Evolutionary conservation across 2,113 vertebrate species (phyloP), one percentile per base, ranked within the genome.

Genomic region (Junco hyemalis): DNA sequence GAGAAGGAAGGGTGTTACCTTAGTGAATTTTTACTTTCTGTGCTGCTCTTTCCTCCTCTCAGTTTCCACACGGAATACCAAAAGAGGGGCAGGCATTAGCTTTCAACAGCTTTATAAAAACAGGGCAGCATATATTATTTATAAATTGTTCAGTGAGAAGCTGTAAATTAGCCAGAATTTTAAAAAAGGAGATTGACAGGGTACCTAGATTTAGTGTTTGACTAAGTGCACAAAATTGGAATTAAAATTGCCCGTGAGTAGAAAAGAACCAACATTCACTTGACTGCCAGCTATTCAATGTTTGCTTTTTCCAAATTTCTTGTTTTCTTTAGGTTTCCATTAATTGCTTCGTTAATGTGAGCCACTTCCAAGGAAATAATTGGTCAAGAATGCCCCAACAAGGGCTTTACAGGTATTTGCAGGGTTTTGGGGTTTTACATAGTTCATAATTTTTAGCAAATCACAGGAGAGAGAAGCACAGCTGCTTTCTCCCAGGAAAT

Each of bases 311-410:
- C 53, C 45, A 74, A 59, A 88, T 90, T 71, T 71, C 51, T 70
- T 84, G 60, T 71, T 96, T 95, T 86, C 81, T 92, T 93, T 59
- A 91, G 23, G 31, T 91, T 93, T 83, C 36, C 50, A 60, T 81
- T 90, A 88, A 94, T 88, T 91, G 35, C 72, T 94, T 96, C 21
- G 4, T 90, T 96, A 93, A 74, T n/a, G n/a, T 64, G 54, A 90
- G 47, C 54, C 68, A 51, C 50, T 85, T 86, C 40, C 50, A 83
- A 6, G 24, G 38, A 85, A 93, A 79, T 76, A 82, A 57, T 64
- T 81, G 66, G 35, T 54, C 42, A 63, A 47, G 61, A 85, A 85
- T 64, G 25, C 29, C 72, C n/a, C 38, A 51, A 18, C 10, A 66
- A 84, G 63, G 57, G 9, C 17, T 79, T 91, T 80, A 50, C 54